phyloP scores from a whole-genome alignment of 2,113 vertebrate species.

The Trematocara variabile region DNA sequence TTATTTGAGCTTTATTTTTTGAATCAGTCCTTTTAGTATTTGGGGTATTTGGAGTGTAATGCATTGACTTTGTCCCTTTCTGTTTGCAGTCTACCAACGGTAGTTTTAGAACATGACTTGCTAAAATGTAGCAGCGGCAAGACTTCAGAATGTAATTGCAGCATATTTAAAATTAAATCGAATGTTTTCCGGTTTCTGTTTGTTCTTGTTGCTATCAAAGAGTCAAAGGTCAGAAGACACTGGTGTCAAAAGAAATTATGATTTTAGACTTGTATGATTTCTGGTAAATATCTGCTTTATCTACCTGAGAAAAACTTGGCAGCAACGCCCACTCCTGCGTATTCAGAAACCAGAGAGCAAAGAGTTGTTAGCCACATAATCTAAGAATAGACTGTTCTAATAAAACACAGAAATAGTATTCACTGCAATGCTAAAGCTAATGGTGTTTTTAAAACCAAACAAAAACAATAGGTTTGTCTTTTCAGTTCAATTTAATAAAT shows the following conservation, averaged over 20 bases:
- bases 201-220: not conserved
- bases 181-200: not conserved
- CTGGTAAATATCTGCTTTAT: not conserved
- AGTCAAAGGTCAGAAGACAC: not conserved
- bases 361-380: not conserved
- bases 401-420: not conserved
- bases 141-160: conserved; percentile 81
- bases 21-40: not conserved
- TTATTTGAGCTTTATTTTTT: not conserved
- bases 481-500: conserved; percentile 14
- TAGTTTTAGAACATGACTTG: conserved; percentile 69
- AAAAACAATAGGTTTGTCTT: not conserved
- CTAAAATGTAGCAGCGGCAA: conserved; percentile 67
- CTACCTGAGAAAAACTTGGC: not conserved
- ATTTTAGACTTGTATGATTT: not conserved
- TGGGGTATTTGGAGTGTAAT: not conserved
- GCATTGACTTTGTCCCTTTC: not conserved
- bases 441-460: accelerated
- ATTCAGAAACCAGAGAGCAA: not conserved
- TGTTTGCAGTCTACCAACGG: conserved; percentile 62
- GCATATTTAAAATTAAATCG: conserved; percentile 33
- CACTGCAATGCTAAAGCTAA: not conserved
- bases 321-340: not conserved
- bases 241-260: not conserved
- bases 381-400: not conserved